Percentiles rank a stretch among this genome's conserved stretches.
These are phyloP conservation scores for Dastarcus helophoroides DNA, from an alignment of 2,888 invertebrate species.

Conservation along the genomic window DNA sequence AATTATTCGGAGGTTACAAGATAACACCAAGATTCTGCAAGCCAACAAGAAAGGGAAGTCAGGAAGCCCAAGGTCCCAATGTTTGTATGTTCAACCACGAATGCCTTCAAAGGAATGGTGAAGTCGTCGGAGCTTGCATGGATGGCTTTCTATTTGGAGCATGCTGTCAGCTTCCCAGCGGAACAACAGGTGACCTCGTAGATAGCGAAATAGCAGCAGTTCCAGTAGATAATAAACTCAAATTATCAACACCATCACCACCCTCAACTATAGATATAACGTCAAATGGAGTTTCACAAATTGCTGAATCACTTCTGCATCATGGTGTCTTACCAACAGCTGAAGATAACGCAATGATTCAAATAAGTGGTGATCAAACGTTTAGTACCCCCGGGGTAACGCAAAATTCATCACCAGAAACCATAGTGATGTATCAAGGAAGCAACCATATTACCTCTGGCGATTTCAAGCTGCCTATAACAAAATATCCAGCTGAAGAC, in stretches of 20 bases:
- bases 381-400: constrained; percentile 31
- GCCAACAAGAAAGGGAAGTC: constrained; percentile 50
- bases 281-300: constrained; percentile 45
- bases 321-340: constrained; percentile 28
- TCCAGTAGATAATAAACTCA: background rate
- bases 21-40: constrained; percentile 75
- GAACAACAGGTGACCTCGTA: constrained; percentile 31
- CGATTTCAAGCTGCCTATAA: constrained; percentile 25
- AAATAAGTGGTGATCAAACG: constrained; percentile 23
- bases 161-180: constrained; percentile 65
- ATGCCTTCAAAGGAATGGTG: constrained; percentile 65
- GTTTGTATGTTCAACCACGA: constrained; percentile 93
- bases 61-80: constrained; percentile 55
- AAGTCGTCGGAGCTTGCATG: constrained; percentile 83
- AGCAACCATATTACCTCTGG: constrained; percentile 36
- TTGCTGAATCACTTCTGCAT: constrained; percentile 39
- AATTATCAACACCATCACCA: constrained; percentile 22
- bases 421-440: constrained; percentile 48
- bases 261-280: constrained; percentile 39
- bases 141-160: constrained; percentile 88
- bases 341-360: constrained; percentile 31
- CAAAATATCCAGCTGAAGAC: constrained; percentile 19
- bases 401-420: constrained; percentile 43
- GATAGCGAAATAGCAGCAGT: constrained; percentile 17
- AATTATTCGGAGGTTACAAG: constrained; percentile 75